Evolutionary conservation across 2,113 vertebrate genomes (phyloP).

Genomic region (Dromas ardeola): DNA sequence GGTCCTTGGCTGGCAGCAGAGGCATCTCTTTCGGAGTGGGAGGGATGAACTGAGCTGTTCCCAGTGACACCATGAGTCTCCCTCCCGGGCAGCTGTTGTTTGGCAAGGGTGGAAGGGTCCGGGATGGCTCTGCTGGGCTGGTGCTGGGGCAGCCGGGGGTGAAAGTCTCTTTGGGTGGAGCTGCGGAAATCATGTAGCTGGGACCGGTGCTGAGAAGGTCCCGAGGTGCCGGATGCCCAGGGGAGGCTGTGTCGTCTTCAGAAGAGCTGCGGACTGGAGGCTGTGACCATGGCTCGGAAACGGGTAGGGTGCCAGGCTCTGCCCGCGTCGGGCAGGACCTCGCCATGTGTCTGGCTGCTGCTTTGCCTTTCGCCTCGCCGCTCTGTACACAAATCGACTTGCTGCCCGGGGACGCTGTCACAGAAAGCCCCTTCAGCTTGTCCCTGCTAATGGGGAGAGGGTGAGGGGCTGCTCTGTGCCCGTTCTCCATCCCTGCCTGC

Average conservation of each 20-base stretch:
- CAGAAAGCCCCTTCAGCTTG: neutral
- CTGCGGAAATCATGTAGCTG: neutral
- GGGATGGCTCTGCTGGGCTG: neutral
- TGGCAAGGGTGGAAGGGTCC: neutral
- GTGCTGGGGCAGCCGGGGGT: neutral
- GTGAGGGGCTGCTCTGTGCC: neutral
- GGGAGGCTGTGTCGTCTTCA: neutral
- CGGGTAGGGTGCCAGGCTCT: conserved; percentile 13
- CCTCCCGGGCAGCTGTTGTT: neutral
- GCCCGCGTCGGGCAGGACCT: neutral
- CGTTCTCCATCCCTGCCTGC: neutral
- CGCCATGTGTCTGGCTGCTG: rapidly evolving
- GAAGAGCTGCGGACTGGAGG: neutral
- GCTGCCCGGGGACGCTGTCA: neutral
- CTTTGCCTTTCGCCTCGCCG: neutral
- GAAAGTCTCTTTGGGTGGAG: conserved; percentile 35
- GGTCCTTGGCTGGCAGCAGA: neutral
- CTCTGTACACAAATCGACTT: neutral
- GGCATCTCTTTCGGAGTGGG: rapidly evolving
- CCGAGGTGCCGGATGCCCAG: neutral
- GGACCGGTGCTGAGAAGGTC: neutral
- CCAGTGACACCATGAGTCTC: neutral
- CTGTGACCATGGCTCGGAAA: conserved; percentile 44
- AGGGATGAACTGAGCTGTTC: neutral
- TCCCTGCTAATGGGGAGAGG: neutral